Base-by-base conservation (phyloP, 2,113 vertebrate genomes). In the Psilopogon haemacephalus region DNA sequence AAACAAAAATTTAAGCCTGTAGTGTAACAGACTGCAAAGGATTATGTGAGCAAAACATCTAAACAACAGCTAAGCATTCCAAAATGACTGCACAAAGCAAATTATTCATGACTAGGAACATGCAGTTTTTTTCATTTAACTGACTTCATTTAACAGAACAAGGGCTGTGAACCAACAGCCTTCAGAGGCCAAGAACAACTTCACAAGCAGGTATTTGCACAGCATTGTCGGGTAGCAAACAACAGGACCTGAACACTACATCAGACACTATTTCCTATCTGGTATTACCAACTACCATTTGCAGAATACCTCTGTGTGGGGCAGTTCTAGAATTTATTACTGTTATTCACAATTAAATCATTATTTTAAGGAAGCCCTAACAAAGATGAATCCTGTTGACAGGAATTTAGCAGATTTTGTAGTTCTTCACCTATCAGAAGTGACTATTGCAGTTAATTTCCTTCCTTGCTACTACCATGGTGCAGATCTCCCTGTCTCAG, bases 361-460 rank as follows among this genome's bases (percentile, higher is more conserved):
- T 27, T 27, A 52, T 15, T 40, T 68, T 12, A 46, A 55, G 72
- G 65, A 83, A 59, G 30, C 37, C 23, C 79, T 69, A 54, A 55
- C 14, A 27, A 42, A 71, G n/a, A 11, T 44, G 44, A 10, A n/a
- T 44, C 5, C 7, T 60, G 63, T 54, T 23, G 2, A 55, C 11
- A 70, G 30, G 24, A 58, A 40, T 21, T 35, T 3, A 65, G 59
- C 30, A 63, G 74, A 7, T 35, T 32, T 2, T 8, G 11, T 40
- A 72, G 63, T 11, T 60, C 77, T 52, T 67, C 40, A 42, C 6
- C 27, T 33, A 14, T 58, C n/a, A 56, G 63, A 35, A 82, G 30
- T 6, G 14, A 32, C n/a, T 38, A 37, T 1, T 1, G 2, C 28
- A 28, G 73, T 0, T 37, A 28, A 12, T 28, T 18, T 63, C 23